phyloP scores from a whole-genome alignment of 2,113 vertebrate species.

The Sphyrna mokarran region DNA sequence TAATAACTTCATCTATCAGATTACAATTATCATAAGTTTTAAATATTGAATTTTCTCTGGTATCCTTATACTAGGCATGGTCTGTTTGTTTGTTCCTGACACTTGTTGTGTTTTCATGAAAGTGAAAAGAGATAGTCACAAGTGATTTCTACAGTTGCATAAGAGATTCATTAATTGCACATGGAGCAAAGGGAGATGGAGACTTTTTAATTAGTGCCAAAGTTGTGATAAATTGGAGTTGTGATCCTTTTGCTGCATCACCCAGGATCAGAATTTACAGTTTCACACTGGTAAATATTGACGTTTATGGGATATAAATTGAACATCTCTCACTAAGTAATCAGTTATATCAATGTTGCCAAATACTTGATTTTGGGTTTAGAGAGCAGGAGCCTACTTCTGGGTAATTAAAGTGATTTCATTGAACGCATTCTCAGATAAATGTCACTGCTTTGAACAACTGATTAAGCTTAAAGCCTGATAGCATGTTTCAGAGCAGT shows the following conservation, averaged over 20 bases:
- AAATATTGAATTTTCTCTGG: background rate
- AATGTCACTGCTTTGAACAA: background rate
- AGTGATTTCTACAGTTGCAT: background rate
- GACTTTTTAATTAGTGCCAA: slow-evolving; percentile 2
- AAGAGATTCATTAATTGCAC: background rate
- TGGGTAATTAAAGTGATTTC: background rate
- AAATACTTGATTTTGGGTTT: background rate
- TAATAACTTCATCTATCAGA: background rate
- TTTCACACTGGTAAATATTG: background rate
- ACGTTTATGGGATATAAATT: background rate
- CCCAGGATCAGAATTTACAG: background rate
- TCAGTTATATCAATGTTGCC: background rate
- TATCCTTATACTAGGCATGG: background rate
- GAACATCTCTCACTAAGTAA: background rate
- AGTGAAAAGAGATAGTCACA: background rate
- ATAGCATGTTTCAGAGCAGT: background rate
- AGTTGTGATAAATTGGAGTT: background rate
- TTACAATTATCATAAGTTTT: background rate
- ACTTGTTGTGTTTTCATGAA: background rate
- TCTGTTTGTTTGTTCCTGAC: background rate
- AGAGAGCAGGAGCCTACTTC: background rate
- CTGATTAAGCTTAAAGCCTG: background rate
- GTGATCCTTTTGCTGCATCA: background rate
- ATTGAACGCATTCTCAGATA: background rate
- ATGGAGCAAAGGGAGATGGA: background rate